These are phyloP conservation scores for Pongo abelii DNA, from an alignment of 2,113 vertebrate genomes.

Conservation along the genomic window DNA sequence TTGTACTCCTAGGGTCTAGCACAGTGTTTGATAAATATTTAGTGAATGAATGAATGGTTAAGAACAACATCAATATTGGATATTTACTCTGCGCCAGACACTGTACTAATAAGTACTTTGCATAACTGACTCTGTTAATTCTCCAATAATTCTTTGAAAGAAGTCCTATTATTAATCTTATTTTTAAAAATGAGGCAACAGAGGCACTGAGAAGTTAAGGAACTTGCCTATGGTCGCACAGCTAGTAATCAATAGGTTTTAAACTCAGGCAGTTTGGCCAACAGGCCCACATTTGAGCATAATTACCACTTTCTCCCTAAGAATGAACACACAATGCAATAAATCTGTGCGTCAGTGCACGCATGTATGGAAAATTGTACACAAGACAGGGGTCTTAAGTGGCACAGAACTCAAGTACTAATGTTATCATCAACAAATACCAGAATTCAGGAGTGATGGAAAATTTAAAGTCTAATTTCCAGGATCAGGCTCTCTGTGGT, in stretches of 20 bases:
- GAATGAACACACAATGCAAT: background rate
- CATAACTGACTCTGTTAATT: background rate
- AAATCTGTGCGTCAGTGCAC: background rate
- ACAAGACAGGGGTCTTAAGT: background rate
- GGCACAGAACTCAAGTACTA: background rate
- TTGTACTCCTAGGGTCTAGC: background rate
- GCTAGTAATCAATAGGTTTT: background rate
- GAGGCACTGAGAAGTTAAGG: constrained; percentile 4
- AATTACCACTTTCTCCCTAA: background rate
- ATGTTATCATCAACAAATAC: background rate
- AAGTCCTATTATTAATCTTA: background rate
- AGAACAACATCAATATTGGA: no score
- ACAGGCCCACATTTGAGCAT: background rate
- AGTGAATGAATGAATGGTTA: background rate
- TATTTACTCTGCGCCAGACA: background rate
- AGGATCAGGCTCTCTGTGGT: background rate
- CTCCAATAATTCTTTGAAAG: background rate
- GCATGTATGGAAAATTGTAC: background rate
- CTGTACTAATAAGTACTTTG: background rate
- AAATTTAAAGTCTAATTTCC: background rate
- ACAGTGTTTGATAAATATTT: background rate
- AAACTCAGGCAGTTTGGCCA: background rate
- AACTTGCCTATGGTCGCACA: background rate
- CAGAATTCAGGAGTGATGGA: background rate
- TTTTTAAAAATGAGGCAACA: constrained; percentile 21